Evolutionary conservation across 2,113 vertebrate species (phyloP), one percentile per base, ranked within the genome.

Genomic region (Nothoprocta perdicaria): DNA sequence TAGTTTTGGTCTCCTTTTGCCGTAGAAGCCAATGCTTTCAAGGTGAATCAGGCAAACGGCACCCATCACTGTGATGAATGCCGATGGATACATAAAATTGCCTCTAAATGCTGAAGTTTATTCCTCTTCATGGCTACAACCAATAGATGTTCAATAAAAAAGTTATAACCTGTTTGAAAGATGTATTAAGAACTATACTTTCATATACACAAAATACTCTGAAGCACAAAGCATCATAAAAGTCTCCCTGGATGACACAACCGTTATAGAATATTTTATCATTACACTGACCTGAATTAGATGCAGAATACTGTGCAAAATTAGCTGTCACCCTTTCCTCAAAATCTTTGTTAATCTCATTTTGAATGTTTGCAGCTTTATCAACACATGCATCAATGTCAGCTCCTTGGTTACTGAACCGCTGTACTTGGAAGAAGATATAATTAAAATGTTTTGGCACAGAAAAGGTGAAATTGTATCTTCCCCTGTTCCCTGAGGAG

Each of bases 311-410:
- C 98, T 98, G 98, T 98, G 98, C 98, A 99, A 99, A 99, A 99
- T 99, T 99, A 99, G 99, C 99, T 99, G 99, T 99, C 99, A 99
- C 98, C 98, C 98, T 98, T 98, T 99, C 98, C 99, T 99, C 98
- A 99, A 99, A 99, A 99, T 99, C 99, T 99, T 99, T 99, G 99
- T 99, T 99, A 99, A 99, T 99, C 99, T 99, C 98, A 99, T 99
- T 99, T 99, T 99, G 98, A 99, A 98, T 99, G 98, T 99, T 99
- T 99, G 98, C 98, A 98, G 99, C 98, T 99, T 99, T 99, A 99
- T 99, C 99, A 99, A 98, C 99, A 99, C 99, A 99, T 99, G 99
- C 98, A 99, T 99, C 99, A 99, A 99, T 99, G 99, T 99, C 99
- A 99, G 97, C 98, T 99, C 98, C 99, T 99, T 99, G 99, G 98